Percentiles rank a stretch among this genome's conserved stretches.
Evolutionary conservation across 2,797 vertebrate genomes (phyloP).

Genomic region (Allochrocebus solatus): DNA sequence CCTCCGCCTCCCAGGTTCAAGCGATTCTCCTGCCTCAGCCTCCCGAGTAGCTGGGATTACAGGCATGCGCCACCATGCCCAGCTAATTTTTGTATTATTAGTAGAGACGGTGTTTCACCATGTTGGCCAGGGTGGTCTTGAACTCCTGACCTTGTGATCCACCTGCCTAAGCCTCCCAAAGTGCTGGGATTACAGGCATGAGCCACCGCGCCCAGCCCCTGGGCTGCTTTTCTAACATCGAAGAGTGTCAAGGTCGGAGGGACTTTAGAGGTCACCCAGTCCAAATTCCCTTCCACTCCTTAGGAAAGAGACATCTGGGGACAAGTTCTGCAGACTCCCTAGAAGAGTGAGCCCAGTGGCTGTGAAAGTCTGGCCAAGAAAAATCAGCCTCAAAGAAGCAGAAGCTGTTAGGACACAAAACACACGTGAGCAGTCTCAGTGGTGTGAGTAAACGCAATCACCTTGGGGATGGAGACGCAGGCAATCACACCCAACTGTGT

Average conservation of each 20-base stretch:
- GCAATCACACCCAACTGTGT: fast-evolving
- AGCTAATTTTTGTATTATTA: too few relatives aligned
- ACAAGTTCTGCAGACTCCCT: neutral
- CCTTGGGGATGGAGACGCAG: neutral
- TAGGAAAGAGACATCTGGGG: neutral
- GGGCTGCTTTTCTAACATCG: neutral
- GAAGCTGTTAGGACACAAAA: neutral
- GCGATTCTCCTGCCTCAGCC: too few relatives aligned
- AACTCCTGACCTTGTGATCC: too few relatives aligned
- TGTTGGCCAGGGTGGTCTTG: too few relatives aligned
- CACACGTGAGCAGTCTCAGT: neutral
- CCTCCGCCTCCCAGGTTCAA: too few relatives aligned
- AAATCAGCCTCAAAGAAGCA: neutral
- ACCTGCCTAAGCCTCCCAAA: too few relatives aligned
- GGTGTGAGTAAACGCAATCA: neutral
- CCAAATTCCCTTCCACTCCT: neutral
- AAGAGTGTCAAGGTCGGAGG: neutral
- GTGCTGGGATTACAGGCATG: too few relatives aligned
- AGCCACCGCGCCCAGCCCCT: neutral
- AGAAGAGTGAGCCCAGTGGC: neutral
- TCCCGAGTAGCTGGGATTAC: too few relatives aligned
- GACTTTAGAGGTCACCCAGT: neutral
- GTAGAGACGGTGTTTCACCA: too few relatives aligned
- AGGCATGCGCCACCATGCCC: too few relatives aligned
- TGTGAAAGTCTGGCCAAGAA: neutral